Evolutionary conservation across 2,113 vertebrate genomes (phyloP), one percentile per base, ranked within the genome.

Genomic region (Ailurus styani): DNA sequence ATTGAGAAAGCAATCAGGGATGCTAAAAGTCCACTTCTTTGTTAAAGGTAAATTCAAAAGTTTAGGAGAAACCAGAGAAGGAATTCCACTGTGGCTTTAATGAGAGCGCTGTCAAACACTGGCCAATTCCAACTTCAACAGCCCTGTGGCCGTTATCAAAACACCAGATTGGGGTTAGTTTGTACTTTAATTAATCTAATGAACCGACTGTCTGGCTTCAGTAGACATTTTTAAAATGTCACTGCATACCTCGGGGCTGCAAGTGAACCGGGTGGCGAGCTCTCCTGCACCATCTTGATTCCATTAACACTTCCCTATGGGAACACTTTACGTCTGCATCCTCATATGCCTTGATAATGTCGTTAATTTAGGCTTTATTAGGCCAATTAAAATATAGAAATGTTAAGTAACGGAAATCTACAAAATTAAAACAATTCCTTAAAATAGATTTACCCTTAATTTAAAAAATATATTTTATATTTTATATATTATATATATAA

Each of bases 151-250:
- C 45, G 9, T 92, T 92, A 97, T 85, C 87, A 70, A 96, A 85
- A 78, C 52, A 96, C 70, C 84, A 88, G 52, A 97, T 47, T 27
- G 2, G 66, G 52, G 57, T 88, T 96, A 78, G 87, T 93, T 96
- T 90, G 91, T 77, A 93, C 90, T 96, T 95, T 97, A 96, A 97
- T 97, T 97, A 97, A 96, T 98, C 87, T 97, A 97, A 96, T 96
- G 92, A 98, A 86, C 57, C 15, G 0, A 54, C 3, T 78, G 85
- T 86, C 90, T 91, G 92, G 84, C 87, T 95, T 97, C 92, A 86
- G 87, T 9, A 82, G 95, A 57, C 79, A 93, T 91, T 93, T 96
- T 91, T 94, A 60, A 97, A 97, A 97, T 70, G 77, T 97, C 96
- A 96, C 84, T 37, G 90, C 40, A 3, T 73, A 96, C 90, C 81